phyloP scores from a whole-genome alignment of 64 coral and sea anemone genomes.

The Dendrophyllia cribrosa region DNA sequence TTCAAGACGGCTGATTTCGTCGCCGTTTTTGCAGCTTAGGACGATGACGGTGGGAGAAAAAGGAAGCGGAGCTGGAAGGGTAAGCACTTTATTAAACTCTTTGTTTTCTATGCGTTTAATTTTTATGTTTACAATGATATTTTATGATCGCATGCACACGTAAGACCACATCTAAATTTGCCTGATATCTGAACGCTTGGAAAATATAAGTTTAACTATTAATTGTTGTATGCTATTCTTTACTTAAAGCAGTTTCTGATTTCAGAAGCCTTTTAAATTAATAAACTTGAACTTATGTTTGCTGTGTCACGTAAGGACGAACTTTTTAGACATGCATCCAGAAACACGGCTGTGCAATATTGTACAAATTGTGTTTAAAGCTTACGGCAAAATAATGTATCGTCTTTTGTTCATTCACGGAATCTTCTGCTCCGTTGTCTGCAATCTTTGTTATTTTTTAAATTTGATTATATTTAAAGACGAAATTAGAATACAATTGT shows the following conservation, averaged over 20 bases:
- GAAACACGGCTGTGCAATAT: background rate
- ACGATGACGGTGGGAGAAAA: conserved; percentile 75
- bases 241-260: background rate
- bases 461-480: too few species aligned
- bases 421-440: too few species aligned
- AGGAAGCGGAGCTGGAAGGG: conserved; percentile 91
- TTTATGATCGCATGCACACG: background rate
- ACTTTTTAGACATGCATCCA: too few species aligned
- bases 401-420: background rate
- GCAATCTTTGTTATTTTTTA: too few species aligned
- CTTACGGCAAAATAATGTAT: background rate
- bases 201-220: too few species aligned
- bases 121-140: background rate
- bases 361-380: background rate
- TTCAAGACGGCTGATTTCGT: conserved; percentile 21
- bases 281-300: too few species aligned
- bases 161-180: too few species aligned
- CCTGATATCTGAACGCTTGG: too few species aligned
- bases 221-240: background rate
- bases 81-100: background rate
- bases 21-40: conserved; percentile 32
- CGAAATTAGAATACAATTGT: too few species aligned
- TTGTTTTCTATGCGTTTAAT: background rate
- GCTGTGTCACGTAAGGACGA: too few species aligned
- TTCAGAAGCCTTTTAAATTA: background rate